Percentiles rank a stretch among this genome's conserved stretches.
phyloP scores from a whole-genome alignment of 1,140 invertebrate genomes.

The Chymomyza costata region DNA sequence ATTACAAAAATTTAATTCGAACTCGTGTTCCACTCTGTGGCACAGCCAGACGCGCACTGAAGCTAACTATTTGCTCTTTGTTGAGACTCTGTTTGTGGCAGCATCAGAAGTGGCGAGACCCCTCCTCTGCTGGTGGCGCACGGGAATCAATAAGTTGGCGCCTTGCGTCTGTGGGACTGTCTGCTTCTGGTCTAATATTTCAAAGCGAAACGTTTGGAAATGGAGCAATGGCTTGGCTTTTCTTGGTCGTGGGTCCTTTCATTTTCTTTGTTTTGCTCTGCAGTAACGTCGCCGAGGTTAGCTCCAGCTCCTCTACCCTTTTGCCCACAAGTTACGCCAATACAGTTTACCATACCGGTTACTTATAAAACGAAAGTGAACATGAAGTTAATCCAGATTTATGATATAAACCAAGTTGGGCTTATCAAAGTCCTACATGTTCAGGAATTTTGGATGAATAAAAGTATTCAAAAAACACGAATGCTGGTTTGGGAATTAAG shows the following conservation, averaged over 20 bases:
- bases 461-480: too few relatives aligned
- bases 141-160: conserved; percentile 72
- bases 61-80: conserved; percentile 22
- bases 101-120: conserved; percentile 32
- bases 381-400: too few relatives aligned
- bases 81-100: conserved; percentile 28
- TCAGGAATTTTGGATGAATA: too few relatives aligned
- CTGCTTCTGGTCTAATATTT: conserved; percentile 68
- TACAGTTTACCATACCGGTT: too few relatives aligned
- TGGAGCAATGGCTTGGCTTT: conserved; percentile 42
- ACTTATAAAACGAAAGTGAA: too few relatives aligned
- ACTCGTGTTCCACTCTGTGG: conserved; percentile 16
- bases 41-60: conserved; percentile 70
- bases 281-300: too few relatives aligned
- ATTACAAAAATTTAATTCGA: conserved; percentile 20
- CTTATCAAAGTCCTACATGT: too few relatives aligned
- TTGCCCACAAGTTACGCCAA: too few relatives aligned
- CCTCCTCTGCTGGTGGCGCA: conserved; percentile 4
- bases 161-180: conserved; percentile 66
- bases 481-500: too few relatives aligned
- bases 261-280: conserved; percentile 48
- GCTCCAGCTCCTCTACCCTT: too few relatives aligned
- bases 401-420: too few relatives aligned
- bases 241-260: conserved; percentile 45
- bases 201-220: conserved; percentile 49